Evolutionary conservation across 1,140 invertebrate genomes (phyloP), one percentile per base, ranked within the genome.

Genomic region (Macrobrachium nipponense): DNA sequence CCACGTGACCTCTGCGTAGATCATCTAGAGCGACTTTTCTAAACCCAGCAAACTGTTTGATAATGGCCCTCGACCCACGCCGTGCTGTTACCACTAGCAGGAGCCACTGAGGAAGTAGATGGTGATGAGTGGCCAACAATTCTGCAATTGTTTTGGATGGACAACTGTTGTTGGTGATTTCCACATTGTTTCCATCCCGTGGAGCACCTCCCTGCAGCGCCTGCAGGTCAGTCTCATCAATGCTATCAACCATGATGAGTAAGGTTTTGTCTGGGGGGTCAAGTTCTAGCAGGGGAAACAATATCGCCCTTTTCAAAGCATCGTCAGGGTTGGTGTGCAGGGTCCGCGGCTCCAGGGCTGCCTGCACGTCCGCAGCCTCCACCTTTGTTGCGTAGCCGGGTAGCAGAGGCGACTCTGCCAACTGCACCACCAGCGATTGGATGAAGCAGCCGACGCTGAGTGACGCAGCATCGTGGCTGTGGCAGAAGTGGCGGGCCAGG

Each of bases 51-150:
- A 98, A 98, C 94, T 97, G 95, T 87, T 95, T 94, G 5, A 96
- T 96, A 68, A 98, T 95, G 17, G 94, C 94, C 66, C 87, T 85
- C 17, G 86, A 89, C 94, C 92, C 92, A 88, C 97, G 95, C 62
- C 97, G 93, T 0, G 97, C 96, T 0, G 97, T 98, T 90, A 96
- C 97, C 0, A 99, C 95, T 0, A 98, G 93, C 64, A 98, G 93
- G 59, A 99, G 91, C 97, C 97, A 99, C 87, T 95, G 95, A 2
- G 97, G 98, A 89, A 99, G 95, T n/a, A 98, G 91, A 89, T 98
- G 96, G 90, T 98, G 96, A 91, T 98, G 96, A 88, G 95, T 95
- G 0, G 96, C 95, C 27, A 98, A 91, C 11, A 98, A 92, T 89
- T 97, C 96, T 0, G 96, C 96, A 18, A 98, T 96, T 17, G 95